phyloP scores from a whole-genome alignment of 2,797 vertebrate genomes.

The Eleutherodactylus coqui region DNA sequence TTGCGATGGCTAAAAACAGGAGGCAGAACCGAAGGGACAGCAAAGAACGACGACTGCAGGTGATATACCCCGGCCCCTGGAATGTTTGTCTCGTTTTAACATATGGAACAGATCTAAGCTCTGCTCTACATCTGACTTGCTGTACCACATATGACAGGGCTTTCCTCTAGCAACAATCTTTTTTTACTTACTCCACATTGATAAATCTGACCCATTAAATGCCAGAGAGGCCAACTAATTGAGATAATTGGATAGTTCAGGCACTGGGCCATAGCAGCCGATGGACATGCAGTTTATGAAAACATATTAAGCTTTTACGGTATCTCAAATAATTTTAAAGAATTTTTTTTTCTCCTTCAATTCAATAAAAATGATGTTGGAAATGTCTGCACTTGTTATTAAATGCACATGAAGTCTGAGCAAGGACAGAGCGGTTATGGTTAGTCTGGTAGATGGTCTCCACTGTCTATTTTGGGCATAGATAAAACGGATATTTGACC shows the following conservation, averaged over 20 bases:
- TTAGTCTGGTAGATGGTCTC: no score
- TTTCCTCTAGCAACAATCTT: no score
- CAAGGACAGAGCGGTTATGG: no score
- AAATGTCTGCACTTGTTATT: background rate
- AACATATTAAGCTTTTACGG: conserved; percentile 5
- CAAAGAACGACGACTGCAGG: no score
- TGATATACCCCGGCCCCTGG: no score
- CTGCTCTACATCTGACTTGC: no score
- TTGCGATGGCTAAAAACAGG: no score
- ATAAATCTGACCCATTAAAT: background rate
- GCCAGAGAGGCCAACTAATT: background rate
- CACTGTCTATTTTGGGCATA: no score
- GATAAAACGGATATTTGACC: no score
- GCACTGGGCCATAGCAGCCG: background rate
- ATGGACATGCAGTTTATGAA: background rate
- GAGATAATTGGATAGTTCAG: background rate
- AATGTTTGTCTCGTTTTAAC: no score
- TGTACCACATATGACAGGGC: no score
- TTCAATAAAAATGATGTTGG: conserved; percentile 35
- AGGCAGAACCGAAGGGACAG: no score
- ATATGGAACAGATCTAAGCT: background rate
- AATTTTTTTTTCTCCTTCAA: background rate
- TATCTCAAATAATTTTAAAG: background rate
- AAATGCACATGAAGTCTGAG: background rate
- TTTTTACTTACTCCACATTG: background rate